Conservation (phyloP, 1,140 invertebrate genomes). For the Chironomus striatipennis region DNA sequence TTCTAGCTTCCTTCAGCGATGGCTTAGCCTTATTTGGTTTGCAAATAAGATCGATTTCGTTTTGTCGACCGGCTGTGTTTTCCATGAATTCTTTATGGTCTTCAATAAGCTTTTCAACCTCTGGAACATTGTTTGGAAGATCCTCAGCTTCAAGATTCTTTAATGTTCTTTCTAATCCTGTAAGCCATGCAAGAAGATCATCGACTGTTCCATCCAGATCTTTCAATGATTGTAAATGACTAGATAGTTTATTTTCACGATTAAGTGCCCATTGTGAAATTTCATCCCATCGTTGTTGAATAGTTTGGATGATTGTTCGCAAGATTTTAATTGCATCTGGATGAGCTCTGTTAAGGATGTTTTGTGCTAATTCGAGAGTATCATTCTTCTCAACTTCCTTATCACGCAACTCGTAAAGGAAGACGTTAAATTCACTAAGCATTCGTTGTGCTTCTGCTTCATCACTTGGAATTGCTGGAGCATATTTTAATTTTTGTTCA, state of each 20-base stretch:
- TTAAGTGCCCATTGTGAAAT: constrained; percentile 78
- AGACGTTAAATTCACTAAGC: constrained; percentile 72
- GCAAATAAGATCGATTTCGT: constrained; percentile 82
- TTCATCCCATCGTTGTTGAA: constrained; percentile 94
- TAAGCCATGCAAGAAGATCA: constrained; percentile 89
- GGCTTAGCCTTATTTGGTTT: constrained; percentile 58
- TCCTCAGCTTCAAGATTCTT: constrained; percentile 73
- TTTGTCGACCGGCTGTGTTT: constrained; percentile 76
- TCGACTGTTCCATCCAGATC: constrained; percentile 82
- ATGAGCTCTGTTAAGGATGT: constrained; percentile 84
- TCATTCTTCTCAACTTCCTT: constrained; percentile 82
- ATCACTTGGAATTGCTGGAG: constrained; percentile 81
- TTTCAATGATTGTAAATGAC: constrained; percentile 68
- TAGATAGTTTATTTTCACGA: constrained; percentile 65
- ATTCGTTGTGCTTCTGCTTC: constrained; percentile 76
- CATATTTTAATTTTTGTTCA: constrained; percentile 84
- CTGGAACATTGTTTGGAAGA: constrained; percentile 81
- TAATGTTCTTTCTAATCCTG: constrained; percentile 76
- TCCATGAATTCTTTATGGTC: constrained; percentile 93
- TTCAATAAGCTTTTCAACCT: constrained; percentile 77
- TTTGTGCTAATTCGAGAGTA: constrained; percentile 78
- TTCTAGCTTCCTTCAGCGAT: constrained; percentile 33
- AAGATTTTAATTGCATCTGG: constrained; percentile 89
- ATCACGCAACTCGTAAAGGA: constrained; percentile 71
- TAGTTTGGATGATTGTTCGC: constrained; percentile 96